These are phyloP conservation scores for Philopotamus ludificatus DNA, from an alignment of 1,140 invertebrate species.

Conservation along the genomic window DNA sequence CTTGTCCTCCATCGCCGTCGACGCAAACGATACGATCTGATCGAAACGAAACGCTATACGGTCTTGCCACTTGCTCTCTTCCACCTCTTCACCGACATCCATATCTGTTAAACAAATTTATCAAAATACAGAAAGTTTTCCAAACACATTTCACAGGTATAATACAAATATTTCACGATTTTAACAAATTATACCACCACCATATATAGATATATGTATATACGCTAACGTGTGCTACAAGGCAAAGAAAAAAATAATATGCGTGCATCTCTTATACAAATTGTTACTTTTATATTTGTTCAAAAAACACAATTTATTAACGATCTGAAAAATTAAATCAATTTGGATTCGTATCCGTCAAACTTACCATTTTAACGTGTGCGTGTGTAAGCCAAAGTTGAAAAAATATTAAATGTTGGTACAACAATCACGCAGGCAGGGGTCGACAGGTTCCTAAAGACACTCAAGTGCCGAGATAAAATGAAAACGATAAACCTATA, in stretches of 20 bases:
- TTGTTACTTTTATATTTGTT: slow-evolving; percentile 37
- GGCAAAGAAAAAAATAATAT: slow-evolving; percentile 31
- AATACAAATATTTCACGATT: slow-evolving; percentile 8
- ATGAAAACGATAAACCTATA: slow-evolving; percentile 25
- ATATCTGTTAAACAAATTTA: slow-evolving; percentile 46
- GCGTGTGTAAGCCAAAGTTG: slow-evolving; percentile 35
- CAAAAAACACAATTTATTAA: slow-evolving; percentile 12
- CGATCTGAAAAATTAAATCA: neutral
- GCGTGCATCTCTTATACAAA: slow-evolving; percentile 37
- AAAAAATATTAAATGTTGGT: slow-evolving; percentile 34
- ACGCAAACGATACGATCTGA: slow-evolving; percentile 80
- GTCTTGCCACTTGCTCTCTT: slow-evolving; percentile 78
- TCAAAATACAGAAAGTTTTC: neutral
- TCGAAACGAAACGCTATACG: slow-evolving; percentile 85
- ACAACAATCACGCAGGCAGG: slow-evolving; percentile 25
- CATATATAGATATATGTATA: slow-evolving; percentile 31
- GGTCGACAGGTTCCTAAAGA: slow-evolving; percentile 34
- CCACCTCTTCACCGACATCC: slow-evolving; percentile 58
- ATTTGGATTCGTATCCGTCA: slow-evolving; percentile 21
- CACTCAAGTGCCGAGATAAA: slow-evolving; percentile 36
- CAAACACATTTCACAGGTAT: neutral
- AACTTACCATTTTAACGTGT: slow-evolving; percentile 39
- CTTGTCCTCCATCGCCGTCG: slow-evolving; percentile 79
- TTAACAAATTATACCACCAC: slow-evolving; percentile 36
- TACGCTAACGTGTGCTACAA: slow-evolving; percentile 35